Conservation (phyloP, 2,797 vertebrate genomes). For the Podarcis lilfordi region DNA sequence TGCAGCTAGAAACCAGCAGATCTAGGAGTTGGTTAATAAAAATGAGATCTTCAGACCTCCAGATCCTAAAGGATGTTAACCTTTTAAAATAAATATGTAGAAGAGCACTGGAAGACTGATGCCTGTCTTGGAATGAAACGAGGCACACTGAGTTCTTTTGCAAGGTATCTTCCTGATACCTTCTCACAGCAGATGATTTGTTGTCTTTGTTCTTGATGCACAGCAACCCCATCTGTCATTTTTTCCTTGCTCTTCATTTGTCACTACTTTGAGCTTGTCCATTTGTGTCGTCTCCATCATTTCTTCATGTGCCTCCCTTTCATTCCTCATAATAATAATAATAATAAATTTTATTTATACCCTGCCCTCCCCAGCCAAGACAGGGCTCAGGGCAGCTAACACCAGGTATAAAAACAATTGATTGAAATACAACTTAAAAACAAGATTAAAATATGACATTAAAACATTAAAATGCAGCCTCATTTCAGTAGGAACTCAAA, state of each 20-base stretch:
- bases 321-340: neutral
- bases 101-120: neutral
- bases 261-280: neutral
- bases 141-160: neutral
- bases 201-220: neutral
- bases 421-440: too few relatives aligned
- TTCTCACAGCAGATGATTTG: neutral
- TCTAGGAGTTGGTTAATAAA: neutral
- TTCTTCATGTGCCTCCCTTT: neutral
- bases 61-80: neutral
- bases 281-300: neutral
- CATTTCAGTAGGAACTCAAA: too few relatives aligned
- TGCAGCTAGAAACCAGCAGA: neutral
- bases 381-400: too few relatives aligned
- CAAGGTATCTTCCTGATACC: neutral
- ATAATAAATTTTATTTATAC: too few relatives aligned
- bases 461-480: too few relatives aligned
- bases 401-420: too few relatives aligned
- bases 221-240: neutral
- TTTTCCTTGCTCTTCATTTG: neutral
- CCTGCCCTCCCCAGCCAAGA: too few relatives aligned
- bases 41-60: too few relatives aligned
- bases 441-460: too few relatives aligned
- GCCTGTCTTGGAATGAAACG: neutral
- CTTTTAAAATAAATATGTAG: neutral